Conservation (phyloP, 2,888 invertebrate species). For the Drepana falcataria region DNA sequence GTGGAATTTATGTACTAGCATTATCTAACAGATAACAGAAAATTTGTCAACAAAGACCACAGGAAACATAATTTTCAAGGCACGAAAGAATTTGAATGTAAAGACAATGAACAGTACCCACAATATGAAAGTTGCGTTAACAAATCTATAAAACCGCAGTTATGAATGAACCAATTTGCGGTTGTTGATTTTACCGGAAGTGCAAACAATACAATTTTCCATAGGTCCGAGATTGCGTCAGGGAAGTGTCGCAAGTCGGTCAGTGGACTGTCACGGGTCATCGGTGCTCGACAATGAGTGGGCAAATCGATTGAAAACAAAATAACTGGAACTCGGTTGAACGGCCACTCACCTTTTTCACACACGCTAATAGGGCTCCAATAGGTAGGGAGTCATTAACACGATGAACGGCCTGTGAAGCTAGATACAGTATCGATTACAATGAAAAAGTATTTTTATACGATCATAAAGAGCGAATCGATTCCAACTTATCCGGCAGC, state of each 20-base stretch:
- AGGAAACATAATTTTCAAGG: too few relatives aligned
- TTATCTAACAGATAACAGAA: too few relatives aligned
- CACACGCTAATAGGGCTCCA: neutral
- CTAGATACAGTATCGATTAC: too few relatives aligned
- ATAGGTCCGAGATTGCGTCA: slow-evolving; percentile 22
- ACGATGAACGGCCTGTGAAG: too few relatives aligned
- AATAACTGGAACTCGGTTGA: slow-evolving; percentile 12
- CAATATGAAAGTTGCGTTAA: neutral
- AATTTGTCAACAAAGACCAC: too few relatives aligned
- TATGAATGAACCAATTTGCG: neutral
- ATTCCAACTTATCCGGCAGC: too few relatives aligned
- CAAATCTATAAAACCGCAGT: neutral
- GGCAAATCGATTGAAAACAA: slow-evolving; percentile 14
- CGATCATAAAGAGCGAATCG: too few relatives aligned
- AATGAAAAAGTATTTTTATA: too few relatives aligned
- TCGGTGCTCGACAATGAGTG: slow-evolving; percentile 24
- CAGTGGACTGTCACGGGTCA: slow-evolving; percentile 29
- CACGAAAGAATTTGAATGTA: too few relatives aligned
- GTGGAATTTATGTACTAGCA: too few relatives aligned
- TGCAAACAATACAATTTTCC: slow-evolving; percentile 15
- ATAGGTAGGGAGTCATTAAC: too few relatives aligned
- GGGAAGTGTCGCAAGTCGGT: slow-evolving; percentile 30
- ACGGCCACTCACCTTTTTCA: neutral
- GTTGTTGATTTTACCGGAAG: slow-evolving; percentile 7
- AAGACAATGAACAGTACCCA: neutral